Base-by-base conservation (phyloP, 2,113 vertebrate genomes). In the Sinosuthora webbiana region DNA sequence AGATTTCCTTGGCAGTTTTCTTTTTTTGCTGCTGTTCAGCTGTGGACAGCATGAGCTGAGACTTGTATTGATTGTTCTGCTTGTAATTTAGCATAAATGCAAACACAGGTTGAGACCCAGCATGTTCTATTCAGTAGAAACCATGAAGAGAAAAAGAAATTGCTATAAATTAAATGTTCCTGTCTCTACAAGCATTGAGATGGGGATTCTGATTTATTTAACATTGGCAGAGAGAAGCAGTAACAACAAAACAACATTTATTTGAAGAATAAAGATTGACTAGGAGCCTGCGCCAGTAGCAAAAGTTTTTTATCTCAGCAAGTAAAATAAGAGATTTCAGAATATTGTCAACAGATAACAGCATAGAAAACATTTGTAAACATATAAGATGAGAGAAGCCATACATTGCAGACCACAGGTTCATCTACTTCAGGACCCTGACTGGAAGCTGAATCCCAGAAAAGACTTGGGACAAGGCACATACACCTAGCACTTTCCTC, bases 101-200 rank as follows among this genome's bases (percentile, higher is more conserved):
- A 98, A 96, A 98, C 95, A 11, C 50, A 91, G 81, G 95, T 83
- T 98, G 96, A 94, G 94, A 97, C 94, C 93, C 75, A 94, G 96
- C 75, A 79, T 95, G 95, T 97, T 97, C 96, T 97, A 92, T 96
- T 97, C 96, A 74, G 96, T 93, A 76, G 92, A 94, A 97, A 94
- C 90, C 42, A 27, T 87, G 93, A 94, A 96, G 96, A 95, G 85
- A 90, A 96, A 95, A 89, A 81, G 81, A 97, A 98, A 97, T 95
- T 96, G 86, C 71, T 94, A 90, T 95, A 97, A 98, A 98, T 97
- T 97, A 97, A 98, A 97, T 95, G 92, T 94, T 96, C 79, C 93
- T 96, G 76, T 97, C 96, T 97, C 92, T 97, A 95, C 84, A 91
- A 92, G 93, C 92, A 95, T 83, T 84, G 93, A 97, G 86, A 96